Conservation (phyloP, 2,888 invertebrate genomes). For the Fissipunctia ypsillon region DNA sequence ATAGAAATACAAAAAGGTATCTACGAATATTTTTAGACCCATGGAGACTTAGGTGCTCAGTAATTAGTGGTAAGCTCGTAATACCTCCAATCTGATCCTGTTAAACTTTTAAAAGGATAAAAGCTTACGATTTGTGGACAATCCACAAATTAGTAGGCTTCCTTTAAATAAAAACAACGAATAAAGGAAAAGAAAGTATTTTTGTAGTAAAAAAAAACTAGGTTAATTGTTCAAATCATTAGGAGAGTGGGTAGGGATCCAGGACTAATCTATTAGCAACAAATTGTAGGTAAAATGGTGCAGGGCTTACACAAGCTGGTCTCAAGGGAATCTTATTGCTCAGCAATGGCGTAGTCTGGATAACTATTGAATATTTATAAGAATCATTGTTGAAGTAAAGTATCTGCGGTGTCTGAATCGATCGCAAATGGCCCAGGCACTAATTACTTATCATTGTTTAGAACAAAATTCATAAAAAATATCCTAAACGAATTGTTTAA, state of each 20-base stretch:
- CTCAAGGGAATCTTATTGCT: slow-evolving; percentile 6
- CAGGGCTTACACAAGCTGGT: neutral
- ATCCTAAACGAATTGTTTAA: too few relatives aligned
- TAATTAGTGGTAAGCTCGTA: slow-evolving; percentile 1
- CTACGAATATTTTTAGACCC: too few relatives aligned
- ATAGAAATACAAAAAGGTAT: too few relatives aligned
- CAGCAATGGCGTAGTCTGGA: neutral
- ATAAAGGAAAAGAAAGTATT: neutral
- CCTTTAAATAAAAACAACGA: slow-evolving; percentile 2
- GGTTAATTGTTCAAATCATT: slow-evolving; percentile 58
- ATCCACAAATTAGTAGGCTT: neutral
- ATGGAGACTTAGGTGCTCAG: too few relatives aligned
- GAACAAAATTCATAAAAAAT: too few relatives aligned
- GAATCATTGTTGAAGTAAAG: too few relatives aligned
- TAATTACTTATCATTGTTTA: too few relatives aligned
- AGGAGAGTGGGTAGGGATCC: slow-evolving; percentile 20
- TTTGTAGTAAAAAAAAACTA: slow-evolving; percentile 15
- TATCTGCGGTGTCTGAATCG: neutral
- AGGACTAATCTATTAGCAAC: slow-evolving; percentile 41
- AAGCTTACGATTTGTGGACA: neutral
- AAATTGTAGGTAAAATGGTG: slow-evolving; percentile 20
- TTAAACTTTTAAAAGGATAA: neutral
- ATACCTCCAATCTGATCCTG: slow-evolving; percentile 6
- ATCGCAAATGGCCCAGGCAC: too few relatives aligned
- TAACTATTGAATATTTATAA: too few relatives aligned